These are phyloP conservation scores for Marmota flaviventris DNA, from an alignment of 2,113 vertebrate species.

Conservation along the genomic window DNA sequence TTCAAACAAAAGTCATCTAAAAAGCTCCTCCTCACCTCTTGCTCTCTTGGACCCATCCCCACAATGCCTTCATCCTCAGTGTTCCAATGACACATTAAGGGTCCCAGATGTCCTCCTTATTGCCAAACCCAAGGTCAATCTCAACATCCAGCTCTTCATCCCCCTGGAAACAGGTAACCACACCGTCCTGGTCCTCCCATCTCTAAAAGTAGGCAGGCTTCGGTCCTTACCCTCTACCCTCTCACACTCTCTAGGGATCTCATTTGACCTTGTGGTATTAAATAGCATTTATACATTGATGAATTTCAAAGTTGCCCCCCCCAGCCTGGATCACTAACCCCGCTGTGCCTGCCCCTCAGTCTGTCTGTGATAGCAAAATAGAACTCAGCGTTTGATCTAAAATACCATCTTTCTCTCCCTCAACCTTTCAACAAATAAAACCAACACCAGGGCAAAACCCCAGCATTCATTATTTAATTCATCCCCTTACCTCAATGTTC, in stretches of 20 bases:
- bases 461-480: not conserved
- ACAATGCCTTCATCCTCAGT: fast-evolving
- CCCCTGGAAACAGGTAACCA: not conserved
- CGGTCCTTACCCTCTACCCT: not conserved
- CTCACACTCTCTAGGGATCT: not conserved
- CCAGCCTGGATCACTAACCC: not conserved
- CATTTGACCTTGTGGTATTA: not conserved
- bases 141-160: not conserved
- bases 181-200: not conserved
- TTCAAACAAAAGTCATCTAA: not conserved
- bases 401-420: not conserved
- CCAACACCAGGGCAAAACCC: not conserved
- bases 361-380: not conserved
- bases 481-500: not conserved
- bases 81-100: not conserved
- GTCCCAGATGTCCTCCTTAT: not conserved
- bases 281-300: not conserved
- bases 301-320: not conserved
- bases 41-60: not conserved
- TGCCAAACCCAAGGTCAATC: not conserved
- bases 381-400: not conserved
- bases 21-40: not conserved
- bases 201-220: not conserved
- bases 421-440: not conserved
- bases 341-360: not conserved